Evolutionary conservation across 2,888 invertebrate species (phyloP).

Genomic region (Pristionchus entomophagus): DNA sequence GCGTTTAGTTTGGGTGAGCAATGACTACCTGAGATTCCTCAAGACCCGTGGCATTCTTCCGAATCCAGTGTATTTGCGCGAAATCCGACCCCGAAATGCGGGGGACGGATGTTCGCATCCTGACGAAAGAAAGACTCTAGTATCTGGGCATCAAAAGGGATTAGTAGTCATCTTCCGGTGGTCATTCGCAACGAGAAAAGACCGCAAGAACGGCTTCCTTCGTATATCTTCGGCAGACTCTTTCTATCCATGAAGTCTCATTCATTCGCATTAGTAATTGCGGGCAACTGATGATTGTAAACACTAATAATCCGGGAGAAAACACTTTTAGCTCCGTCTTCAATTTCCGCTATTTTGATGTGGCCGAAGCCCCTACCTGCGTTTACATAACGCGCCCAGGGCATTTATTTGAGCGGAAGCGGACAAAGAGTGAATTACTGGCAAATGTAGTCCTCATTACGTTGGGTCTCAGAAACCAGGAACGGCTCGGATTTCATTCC

Average conservation of each 20-base stretch:
- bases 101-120: too few species aligned
- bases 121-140: too few species aligned
- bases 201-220: slow-evolving; percentile 1
- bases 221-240: neutral
- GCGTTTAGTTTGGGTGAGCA: too few species aligned
- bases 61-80: too few species aligned
- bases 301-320: neutral
- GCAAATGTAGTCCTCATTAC: neutral
- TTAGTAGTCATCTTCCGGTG: neutral
- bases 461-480: neutral
- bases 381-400: neutral
- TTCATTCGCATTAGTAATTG: neutral
- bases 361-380: neutral
- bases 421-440: too few species aligned
- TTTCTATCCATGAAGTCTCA: neutral
- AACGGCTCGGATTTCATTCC: neutral
- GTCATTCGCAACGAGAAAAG: slow-evolving; percentile 4
- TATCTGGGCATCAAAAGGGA: too few species aligned
- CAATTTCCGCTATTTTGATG: slow-evolving; percentile 24
- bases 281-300: neutral
- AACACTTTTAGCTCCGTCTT: neutral
- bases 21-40: too few species aligned
- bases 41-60: too few species aligned
- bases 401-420: neutral
- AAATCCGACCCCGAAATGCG: too few species aligned